phyloP scores from a whole-genome alignment of 2,113 vertebrate species.

The Thunnus thynnus region DNA sequence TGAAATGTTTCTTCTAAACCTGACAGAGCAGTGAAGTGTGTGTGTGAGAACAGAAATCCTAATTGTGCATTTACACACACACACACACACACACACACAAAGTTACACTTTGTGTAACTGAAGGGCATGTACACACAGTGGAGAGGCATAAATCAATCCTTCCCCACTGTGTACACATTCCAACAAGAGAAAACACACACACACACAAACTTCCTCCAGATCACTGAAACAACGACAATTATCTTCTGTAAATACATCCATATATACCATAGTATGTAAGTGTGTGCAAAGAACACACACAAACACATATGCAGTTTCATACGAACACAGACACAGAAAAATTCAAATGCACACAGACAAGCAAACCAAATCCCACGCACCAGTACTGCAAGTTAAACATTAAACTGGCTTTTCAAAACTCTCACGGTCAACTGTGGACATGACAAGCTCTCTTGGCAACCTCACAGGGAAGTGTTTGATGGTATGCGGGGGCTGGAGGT shows the following conservation, averaged over 20 bases:
- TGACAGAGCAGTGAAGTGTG: neutral
- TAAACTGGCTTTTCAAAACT: constrained; percentile 62
- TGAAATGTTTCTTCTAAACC: constrained; percentile 12
- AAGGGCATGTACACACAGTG: constrained; percentile 61
- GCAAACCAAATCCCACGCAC: constrained; percentile 4
- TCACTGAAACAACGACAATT: neutral
- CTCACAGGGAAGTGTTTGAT: constrained; percentile 49
- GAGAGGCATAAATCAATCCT: constrained; percentile 65
- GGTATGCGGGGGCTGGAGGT: constrained; percentile 20
- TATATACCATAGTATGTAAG: neutral
- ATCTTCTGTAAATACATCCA: neutral
- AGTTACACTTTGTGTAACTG: constrained; percentile 44
- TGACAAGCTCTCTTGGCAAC: constrained; percentile 51
- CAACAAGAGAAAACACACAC: constrained; percentile 44
- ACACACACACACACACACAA: constrained; percentile 30
- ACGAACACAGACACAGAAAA: constrained; percentile 6
- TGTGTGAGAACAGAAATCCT: constrained; percentile 46
- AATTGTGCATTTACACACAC: constrained; percentile 19
- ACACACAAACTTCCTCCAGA: constrained; percentile 26
- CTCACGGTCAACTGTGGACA: constrained; percentile 66
- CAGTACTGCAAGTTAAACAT: constrained; percentile 68
- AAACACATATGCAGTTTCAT: constrained; percentile 5
- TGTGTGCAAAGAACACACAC: neutral
- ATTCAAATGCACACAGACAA: neutral
- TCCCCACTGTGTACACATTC: constrained; percentile 58